phyloP scores from a whole-genome alignment of 2,113 vertebrate genomes.

The Thomomys bottae region DNA sequence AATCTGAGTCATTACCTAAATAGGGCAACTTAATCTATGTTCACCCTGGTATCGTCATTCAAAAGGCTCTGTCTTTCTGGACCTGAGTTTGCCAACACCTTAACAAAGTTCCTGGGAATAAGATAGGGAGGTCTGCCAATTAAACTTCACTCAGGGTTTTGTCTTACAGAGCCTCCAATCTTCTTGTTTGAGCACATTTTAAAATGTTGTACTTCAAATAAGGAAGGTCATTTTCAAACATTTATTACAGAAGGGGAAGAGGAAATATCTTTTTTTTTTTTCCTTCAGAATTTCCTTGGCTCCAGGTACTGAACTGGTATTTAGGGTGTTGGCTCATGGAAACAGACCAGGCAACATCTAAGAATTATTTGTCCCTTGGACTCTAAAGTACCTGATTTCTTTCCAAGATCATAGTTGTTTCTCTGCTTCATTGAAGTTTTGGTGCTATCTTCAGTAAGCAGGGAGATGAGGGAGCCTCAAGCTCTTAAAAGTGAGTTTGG shows the following conservation, averaged over 20 bases:
- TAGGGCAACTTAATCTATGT: neutral
- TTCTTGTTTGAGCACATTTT: neutral
- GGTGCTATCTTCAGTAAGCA: too few relatives aligned
- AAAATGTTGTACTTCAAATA: constrained; percentile 22
- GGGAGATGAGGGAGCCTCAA: too few relatives aligned
- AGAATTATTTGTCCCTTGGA: neutral
- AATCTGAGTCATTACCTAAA: constrained; percentile 38
- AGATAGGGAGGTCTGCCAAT: neutral
- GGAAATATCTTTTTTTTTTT: neutral
- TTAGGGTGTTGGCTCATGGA: neutral
- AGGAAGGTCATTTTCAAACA: neutral
- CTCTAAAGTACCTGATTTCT: too few relatives aligned
- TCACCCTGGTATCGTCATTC: neutral
- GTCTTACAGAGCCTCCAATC: neutral
- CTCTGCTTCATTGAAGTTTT: neutral
- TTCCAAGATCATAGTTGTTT: neutral
- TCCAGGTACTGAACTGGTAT: neutral
- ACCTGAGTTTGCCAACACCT: neutral
- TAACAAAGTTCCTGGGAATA: neutral
- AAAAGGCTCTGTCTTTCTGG: neutral
- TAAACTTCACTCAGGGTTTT: neutral
- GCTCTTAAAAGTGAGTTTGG: too few relatives aligned
- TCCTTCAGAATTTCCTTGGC: neutral
- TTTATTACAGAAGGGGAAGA: neutral
- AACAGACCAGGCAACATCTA: neutral